Conservation (phyloP, 1,140 invertebrate genomes). For the Formica selysi region DNA sequence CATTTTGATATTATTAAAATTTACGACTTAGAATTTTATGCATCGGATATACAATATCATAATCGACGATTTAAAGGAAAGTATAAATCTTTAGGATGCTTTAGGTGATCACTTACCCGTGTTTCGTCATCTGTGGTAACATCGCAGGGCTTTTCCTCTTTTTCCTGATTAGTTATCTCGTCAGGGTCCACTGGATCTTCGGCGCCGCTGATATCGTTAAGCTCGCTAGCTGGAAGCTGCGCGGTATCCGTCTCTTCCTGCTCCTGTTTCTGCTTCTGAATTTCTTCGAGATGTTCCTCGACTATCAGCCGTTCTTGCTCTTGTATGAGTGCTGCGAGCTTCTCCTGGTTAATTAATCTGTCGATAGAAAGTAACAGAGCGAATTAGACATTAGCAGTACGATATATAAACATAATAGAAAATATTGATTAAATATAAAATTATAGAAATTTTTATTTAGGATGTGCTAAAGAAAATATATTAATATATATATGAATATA, state of each 20-base stretch:
- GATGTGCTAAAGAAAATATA: background rate
- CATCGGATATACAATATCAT: background rate
- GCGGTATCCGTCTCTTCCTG: slow-evolving; percentile 76
- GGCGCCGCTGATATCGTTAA: slow-evolving; percentile 65
- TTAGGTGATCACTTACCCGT: slow-evolving; percentile 68
- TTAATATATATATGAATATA: background rate
- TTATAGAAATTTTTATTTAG: background rate
- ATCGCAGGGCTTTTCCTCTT: slow-evolving; percentile 80
- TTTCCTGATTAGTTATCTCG: slow-evolving; percentile 78
- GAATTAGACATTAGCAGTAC: background rate
- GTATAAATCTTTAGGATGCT: background rate
- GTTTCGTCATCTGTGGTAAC: slow-evolving; percentile 79
- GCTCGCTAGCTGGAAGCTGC: slow-evolving; percentile 45
- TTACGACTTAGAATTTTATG: background rate
- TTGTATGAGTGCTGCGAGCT: slow-evolving; percentile 72
- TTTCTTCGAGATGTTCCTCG: slow-evolving; percentile 77
- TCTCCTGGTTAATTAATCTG: slow-evolving; percentile 66
- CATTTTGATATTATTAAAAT: background rate
- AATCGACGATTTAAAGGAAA: background rate
- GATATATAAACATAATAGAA: background rate
- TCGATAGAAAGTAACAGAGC: background rate
- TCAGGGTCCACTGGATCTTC: slow-evolving; percentile 60
- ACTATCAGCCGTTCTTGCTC: slow-evolving; percentile 75
- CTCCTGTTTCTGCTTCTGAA: slow-evolving; percentile 76
- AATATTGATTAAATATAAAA: slow-evolving; percentile 36